Percentiles rank a stretch among this genome's conserved stretches.
These are phyloP conservation scores for Brassicogethes aeneus DNA, from an alignment of 2,888 invertebrate genomes.

Conservation along the genomic window DNA sequence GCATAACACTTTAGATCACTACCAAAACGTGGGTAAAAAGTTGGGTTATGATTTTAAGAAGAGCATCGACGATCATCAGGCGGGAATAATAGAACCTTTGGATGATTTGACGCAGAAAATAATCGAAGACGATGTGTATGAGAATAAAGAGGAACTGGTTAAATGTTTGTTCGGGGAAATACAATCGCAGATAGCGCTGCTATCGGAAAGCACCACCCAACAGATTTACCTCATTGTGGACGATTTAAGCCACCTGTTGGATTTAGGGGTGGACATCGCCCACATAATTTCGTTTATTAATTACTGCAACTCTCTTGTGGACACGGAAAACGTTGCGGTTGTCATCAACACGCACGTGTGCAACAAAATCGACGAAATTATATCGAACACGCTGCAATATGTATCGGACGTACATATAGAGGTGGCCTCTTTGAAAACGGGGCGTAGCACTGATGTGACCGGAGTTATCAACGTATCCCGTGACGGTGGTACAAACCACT, in stretches of 20 bases:
- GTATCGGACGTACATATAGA: slow-evolving; percentile 54
- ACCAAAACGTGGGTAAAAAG: slow-evolving; percentile 64
- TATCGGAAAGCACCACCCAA: slow-evolving; percentile 13
- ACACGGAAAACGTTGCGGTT: slow-evolving; percentile 39
- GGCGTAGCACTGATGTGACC: slow-evolving; percentile 63
- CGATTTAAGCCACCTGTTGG: slow-evolving; percentile 62
- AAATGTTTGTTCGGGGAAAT: slow-evolving; percentile 45
- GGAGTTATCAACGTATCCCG: slow-evolving; percentile 53
- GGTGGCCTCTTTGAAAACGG: slow-evolving; percentile 60
- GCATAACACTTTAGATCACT: slow-evolving; percentile 65
- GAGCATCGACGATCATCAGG: slow-evolving; percentile 41
- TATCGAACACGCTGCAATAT: slow-evolving; percentile 54
- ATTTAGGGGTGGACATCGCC: slow-evolving; percentile 48
- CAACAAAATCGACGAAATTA: slow-evolving; percentile 48
- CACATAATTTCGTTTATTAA: slow-evolving; percentile 47
- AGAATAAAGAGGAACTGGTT: slow-evolving; percentile 32
- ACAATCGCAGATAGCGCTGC: slow-evolving; percentile 16
- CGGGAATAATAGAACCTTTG: slow-evolving; percentile 47
- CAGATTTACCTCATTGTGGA: slow-evolving; percentile 52
- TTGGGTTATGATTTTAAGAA: slow-evolving; percentile 61
- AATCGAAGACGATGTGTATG: slow-evolving; percentile 22
- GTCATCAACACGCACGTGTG: slow-evolving; percentile 51
- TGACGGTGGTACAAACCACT: slow-evolving; percentile 42
- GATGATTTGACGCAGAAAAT: slow-evolving; percentile 41
- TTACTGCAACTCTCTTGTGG: slow-evolving; percentile 39